Base-by-base conservation (phyloP, 1,140 invertebrate genomes). In the Sarcophaga peregrina region DNA sequence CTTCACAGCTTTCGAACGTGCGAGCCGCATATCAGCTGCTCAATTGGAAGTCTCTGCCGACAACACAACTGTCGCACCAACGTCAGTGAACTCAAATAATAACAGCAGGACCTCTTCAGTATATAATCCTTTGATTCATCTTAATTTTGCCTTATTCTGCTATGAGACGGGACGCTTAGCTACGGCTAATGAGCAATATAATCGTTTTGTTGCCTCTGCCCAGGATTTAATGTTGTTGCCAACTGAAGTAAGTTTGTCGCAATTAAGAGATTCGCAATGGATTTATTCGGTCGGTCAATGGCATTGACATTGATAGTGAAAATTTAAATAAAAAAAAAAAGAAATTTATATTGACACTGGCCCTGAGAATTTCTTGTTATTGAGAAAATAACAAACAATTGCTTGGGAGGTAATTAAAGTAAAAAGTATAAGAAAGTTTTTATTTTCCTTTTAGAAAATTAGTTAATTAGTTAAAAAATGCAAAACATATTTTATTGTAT, bases 1-100 rank as follows among this genome's bases (percentile, higher is more conserved):
- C 0, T 87, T 89, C 45, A 89, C 87, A 54, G 91, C 91, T 3
- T 86, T 92, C 5, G 86, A 89, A 80, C 88, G 91, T 10, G 75
- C 83, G 8, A 84, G 75, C 46, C 54, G 47, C 17, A 82, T 83
- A 37, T 58, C 74, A 11, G 17, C 74, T 10, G 45, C 25, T n/a
- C n/a, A n/a, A 46, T 7, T 62, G 47, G 50, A 13, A 11, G 8
- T 15, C 13, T 45, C 78, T 15, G 17, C 46, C 5, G 47, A 13
- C 0, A n/a, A 13, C 10, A n/a, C 54, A 58, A 13, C 54, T 25
- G 6, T 8, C 6, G 7, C 17, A 8, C 17, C 62, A 1, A 47
- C 80, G 6, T n/a, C 62, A 2, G n/a, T 8, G 10, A 3, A n/a
- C 17, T 68, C 62, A 9, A 68, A 17, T 20, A 8, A n/a, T 68